Conservation (phyloP, 2,113 vertebrate species). For the Podarcis muralis region DNA sequence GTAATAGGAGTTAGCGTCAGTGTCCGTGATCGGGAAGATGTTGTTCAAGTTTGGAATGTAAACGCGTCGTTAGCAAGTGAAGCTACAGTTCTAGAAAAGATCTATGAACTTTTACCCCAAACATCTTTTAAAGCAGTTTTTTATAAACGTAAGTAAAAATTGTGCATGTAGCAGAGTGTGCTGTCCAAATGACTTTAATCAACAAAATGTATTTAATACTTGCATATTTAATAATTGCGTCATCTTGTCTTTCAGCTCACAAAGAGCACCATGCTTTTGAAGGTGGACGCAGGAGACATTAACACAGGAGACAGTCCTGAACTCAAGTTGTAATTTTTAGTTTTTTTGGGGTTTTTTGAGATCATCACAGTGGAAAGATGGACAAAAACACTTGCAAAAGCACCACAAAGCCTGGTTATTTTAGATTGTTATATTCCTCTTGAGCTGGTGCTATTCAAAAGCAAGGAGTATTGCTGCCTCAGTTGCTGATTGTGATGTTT, state of each 20-base stretch:
- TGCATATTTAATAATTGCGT: background rate
- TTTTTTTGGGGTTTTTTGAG: slow-evolving; percentile 64
- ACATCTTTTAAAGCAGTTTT: slow-evolving; percentile 92
- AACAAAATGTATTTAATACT: background rate
- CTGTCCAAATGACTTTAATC: background rate
- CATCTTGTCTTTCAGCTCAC: slow-evolving; percentile 83
- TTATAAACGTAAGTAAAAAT: slow-evolving; percentile 92
- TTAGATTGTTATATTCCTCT: slow-evolving; percentile 63
- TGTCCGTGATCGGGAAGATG: slow-evolving; percentile 89
- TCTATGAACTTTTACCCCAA: slow-evolving; percentile 90
- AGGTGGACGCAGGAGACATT: slow-evolving; percentile 86
- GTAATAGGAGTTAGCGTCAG: slow-evolving; percentile 94
- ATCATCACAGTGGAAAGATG: slow-evolving; percentile 62
- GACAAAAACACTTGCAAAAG: slow-evolving; percentile 64
- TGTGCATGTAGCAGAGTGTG: too few relatives aligned
- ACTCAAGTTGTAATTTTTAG: slow-evolving; percentile 55
- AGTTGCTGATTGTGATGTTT: slow-evolving; percentile 20
- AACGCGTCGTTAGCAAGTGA: slow-evolving; percentile 87
- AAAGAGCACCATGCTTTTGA: slow-evolving; percentile 96
- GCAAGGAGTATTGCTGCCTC: slow-evolving; percentile 36
- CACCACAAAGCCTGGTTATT: slow-evolving; percentile 15
- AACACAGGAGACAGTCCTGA: slow-evolving; percentile 69
- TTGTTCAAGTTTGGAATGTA: slow-evolving; percentile 96
- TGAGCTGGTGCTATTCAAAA: slow-evolving; percentile 56
- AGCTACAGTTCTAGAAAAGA: slow-evolving; percentile 89